Evolutionary conservation across 2,888 invertebrate genomes (phyloP).

Genomic region (Lissonota sp.): DNA sequence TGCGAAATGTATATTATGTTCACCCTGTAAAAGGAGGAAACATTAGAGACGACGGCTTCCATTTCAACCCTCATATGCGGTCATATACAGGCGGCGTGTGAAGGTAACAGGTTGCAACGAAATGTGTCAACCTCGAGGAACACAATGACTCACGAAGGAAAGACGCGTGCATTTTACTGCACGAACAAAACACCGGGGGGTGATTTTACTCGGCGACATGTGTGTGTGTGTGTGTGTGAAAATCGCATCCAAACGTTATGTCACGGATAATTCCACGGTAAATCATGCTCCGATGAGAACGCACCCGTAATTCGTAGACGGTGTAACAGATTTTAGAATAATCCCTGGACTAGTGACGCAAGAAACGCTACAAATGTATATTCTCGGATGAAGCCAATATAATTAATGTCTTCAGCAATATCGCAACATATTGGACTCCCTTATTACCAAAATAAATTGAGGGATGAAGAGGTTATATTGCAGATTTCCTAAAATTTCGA

Average conservation of each 20-base stretch:
- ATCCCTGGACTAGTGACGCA: too few relatives aligned
- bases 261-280: not conserved
- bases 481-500: too few relatives aligned
- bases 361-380: too few relatives aligned
- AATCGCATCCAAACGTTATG: slow-evolving; percentile 25
- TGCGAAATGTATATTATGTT: too few relatives aligned
- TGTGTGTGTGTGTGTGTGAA: slow-evolving; percentile 6
- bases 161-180: not conserved
- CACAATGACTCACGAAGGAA: slow-evolving; percentile 35
- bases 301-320: slow-evolving; percentile 44
- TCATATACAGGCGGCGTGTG: not conserved
- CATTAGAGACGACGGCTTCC: not conserved
- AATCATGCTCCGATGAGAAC: slow-evolving; percentile 55
- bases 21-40: too few relatives aligned
- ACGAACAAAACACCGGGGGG: slow-evolving; percentile 36
- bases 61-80: not conserved
- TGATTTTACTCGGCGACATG: slow-evolving; percentile 7
- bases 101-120: slow-evolving; percentile 1
- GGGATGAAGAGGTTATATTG: too few relatives aligned
- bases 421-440: too few relatives aligned
- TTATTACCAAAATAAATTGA: too few relatives aligned
- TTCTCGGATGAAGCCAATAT: not conserved
- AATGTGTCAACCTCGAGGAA: slow-evolving; percentile 30
- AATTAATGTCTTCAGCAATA: slow-evolving; percentile 5
- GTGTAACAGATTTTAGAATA: slow-evolving; percentile 13